A percentile compares a stretch with the other conserved stretches of the same genome.
Evolutionary conservation across 2,888 invertebrate species (phyloP).

Genomic region (Polylopha cassiicola): DNA sequence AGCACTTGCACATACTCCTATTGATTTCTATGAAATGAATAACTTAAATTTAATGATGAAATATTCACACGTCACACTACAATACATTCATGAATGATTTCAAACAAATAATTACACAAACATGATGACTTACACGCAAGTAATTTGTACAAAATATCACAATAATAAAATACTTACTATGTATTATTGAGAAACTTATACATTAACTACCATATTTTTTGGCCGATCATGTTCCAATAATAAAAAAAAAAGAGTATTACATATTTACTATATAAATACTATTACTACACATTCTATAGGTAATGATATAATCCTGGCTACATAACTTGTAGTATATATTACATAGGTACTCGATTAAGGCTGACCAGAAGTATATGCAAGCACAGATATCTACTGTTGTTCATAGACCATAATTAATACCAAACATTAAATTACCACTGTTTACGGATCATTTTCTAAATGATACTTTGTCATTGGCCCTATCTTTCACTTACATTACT

Average conservation of each 20-base stretch:
- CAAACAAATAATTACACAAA: slow-evolving; percentile 33
- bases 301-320: slow-evolving; percentile 7
- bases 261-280: slow-evolving; percentile 8
- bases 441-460: slow-evolving; percentile 34
- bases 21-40: slow-evolving; percentile 30
- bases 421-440: slow-evolving; percentile 29
- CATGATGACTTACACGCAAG: slow-evolving; percentile 52
- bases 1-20: slow-evolving; percentile 67
- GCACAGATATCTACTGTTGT: slow-evolving; percentile 39
- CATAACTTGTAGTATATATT: slow-evolving; percentile 8
- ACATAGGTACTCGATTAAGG: slow-evolving; percentile 18
- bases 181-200: slow-evolving; percentile 44
- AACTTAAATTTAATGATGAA: slow-evolving; percentile 30
- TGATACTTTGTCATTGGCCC: slow-evolving; percentile 41
- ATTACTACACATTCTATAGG: slow-evolving; percentile 19
- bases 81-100: slow-evolving; percentile 16
- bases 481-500: slow-evolving; percentile 53
- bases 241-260: slow-evolving; percentile 12
- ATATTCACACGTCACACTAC: slow-evolving; percentile 18
- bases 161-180: slow-evolving; percentile 50
- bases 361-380: slow-evolving; percentile 61
- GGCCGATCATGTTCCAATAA: slow-evolving; percentile 18
- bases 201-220: slow-evolving; percentile 18
- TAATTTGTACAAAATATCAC: slow-evolving; percentile 74
- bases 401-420: slow-evolving; percentile 34